Evolutionary conservation across 2,113 vertebrate species (phyloP), one percentile per base, ranked within the genome.

Genomic region (Osmerus mordax): DNA sequence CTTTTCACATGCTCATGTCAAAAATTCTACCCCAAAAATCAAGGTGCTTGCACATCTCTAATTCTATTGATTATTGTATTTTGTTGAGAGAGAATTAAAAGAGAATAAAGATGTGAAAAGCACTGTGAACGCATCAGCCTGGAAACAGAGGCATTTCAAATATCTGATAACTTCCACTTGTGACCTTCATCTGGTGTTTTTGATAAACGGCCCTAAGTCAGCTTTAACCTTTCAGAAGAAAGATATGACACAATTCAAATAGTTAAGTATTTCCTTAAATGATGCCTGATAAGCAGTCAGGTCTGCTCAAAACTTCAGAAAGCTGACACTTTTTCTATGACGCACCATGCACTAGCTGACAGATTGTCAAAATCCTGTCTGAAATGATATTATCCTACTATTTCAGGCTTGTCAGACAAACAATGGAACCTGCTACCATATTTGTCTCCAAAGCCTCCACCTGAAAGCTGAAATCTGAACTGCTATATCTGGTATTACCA

Each of bases 361-460:
- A 81, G 72, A 61, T 78, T 78, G 84, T 85, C 74, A 82, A 78
- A 83, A 83, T 29, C 65, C 71, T 81, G 72, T 78, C 74, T 19
- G 55, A 75, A 60, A 81, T 75, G 70, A 74, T 75, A 68, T 72
- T 74, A 78, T 78, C 36, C 70, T 54, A 28, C 69, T 52, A 65
- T 79, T 72, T 82, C 59, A 47, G 75, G 56, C 71, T 75, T 81
- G 73, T 79, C 67, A 71, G 53, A 73, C 59, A 72, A 77, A 56
- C 52, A 67, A 36, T n/a, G 55, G 56, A 84, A 71, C 72, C 32
- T 53, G 78, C 52, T 59, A 9, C 58, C 78, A 21, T 68, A 7
- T 61, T 56, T 70, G 56, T 41, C 51, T 55, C 28, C 15, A 56
- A 12, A 29, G n/a, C 58, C 59, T 69, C 29, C 4, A 61, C 72